A percentile compares a stretch with the other conserved stretches of the same genome.
These are phyloP conservation scores for Archocentrus centrarchus DNA, from an alignment of 2,113 vertebrate species.

Conservation along the genomic window DNA sequence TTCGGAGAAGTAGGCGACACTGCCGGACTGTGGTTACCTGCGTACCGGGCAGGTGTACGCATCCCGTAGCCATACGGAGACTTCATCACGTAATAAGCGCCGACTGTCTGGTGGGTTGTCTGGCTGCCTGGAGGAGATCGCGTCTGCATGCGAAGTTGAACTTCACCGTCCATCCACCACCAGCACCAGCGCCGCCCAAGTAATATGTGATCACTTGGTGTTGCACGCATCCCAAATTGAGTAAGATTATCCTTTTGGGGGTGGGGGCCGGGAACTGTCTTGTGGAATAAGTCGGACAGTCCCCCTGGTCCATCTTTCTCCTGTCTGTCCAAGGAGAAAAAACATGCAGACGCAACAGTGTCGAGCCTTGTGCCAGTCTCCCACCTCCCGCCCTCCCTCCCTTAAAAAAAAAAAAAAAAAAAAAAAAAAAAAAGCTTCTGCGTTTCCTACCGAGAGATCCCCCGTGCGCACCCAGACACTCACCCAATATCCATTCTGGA, in stretches of 20 bases:
- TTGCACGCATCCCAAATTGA: slow-evolving; percentile 68
- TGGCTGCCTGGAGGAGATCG: slow-evolving; percentile 51
- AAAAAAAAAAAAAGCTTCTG: slow-evolving; percentile 15
- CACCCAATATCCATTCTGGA: slow-evolving; percentile 60
- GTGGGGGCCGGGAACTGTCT: slow-evolving; percentile 54
- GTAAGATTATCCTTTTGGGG: slow-evolving; percentile 74
- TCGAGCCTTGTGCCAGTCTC: slow-evolving; percentile 60
- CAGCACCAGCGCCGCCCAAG: slow-evolving; percentile 63
- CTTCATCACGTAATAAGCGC: slow-evolving; percentile 26
- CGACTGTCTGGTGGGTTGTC: slow-evolving; percentile 53
- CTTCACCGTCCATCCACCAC: slow-evolving; percentile 66
- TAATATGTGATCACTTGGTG: slow-evolving; percentile 56
- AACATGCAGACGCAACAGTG: slow-evolving; percentile 75
- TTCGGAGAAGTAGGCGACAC: slow-evolving; percentile 25
- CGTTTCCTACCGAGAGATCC: slow-evolving; percentile 52
- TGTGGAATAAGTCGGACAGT: slow-evolving; percentile 65
- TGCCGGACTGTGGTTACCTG: slow-evolving; percentile 52
- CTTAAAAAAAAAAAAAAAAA: neutral
- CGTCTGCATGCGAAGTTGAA: slow-evolving; percentile 73
- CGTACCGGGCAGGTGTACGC: slow-evolving; percentile 62
- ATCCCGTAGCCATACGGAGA: slow-evolving; percentile 57
- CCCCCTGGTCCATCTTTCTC: slow-evolving; percentile 32
- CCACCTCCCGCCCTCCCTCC: slow-evolving; percentile 22
- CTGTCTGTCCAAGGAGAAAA: slow-evolving; percentile 46
- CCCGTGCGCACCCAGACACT: slow-evolving; percentile 53